Conservation (phyloP, 2,113 vertebrate genomes). For the Phoenicopterus ruber region DNA sequence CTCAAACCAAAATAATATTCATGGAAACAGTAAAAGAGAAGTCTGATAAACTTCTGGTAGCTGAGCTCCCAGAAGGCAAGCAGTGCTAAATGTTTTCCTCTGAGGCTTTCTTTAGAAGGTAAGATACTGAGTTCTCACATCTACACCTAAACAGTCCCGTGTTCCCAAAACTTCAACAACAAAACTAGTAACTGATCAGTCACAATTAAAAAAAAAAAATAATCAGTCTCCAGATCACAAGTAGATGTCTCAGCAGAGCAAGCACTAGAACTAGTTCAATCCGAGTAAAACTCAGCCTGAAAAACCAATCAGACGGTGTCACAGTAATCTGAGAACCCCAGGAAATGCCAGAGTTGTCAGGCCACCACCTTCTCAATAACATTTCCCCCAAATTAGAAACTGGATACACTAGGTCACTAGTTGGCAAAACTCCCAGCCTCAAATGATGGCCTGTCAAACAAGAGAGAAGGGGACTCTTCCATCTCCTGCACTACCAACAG, state of each 20-base stretch:
- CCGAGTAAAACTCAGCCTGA: not conserved
- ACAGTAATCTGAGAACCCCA: constrained; percentile 12
- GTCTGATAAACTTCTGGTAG: not conserved
- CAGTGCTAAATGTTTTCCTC: not conserved
- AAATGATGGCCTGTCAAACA: not conserved
- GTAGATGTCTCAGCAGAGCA: not conserved
- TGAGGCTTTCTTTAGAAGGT: not conserved
- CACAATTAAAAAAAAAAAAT: not conserved
- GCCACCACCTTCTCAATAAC: constrained; percentile 24
- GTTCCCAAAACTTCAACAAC: not conserved
- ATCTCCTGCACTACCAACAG: not conserved
- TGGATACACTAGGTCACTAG: constrained; percentile 17
- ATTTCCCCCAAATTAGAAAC: constrained; percentile 32
- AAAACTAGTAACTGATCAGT: not conserved
- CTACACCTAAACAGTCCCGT: not conserved
- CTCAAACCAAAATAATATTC: not conserved
- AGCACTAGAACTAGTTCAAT: not conserved
- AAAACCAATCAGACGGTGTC: not conserved
- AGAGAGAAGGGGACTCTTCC: not conserved
- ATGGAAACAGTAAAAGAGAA: not conserved
- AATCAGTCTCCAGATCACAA: not conserved
- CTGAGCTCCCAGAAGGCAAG: not conserved
- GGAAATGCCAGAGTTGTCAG: constrained; percentile 49
- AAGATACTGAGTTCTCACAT: not conserved
- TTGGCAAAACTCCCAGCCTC: constrained; percentile 32